Evolutionary conservation across 1,140 invertebrate genomes (phyloP), one percentile per base, ranked within the genome.

Genomic region (Diachasma alloeum): DNA sequence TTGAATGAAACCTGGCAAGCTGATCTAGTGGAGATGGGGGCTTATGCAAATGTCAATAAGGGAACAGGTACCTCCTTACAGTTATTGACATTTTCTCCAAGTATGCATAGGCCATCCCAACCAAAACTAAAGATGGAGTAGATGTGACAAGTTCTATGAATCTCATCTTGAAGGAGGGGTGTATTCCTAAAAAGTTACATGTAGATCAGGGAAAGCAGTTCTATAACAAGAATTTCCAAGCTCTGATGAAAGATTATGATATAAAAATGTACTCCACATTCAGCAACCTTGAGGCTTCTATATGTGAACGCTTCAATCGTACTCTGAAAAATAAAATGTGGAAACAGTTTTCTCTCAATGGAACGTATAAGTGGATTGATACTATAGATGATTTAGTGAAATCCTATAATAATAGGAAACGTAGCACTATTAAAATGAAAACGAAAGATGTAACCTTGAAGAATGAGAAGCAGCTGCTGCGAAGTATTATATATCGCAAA

Each of bases 11-110:
- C 72, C 2, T 75, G 73, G 39, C 67, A 78, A 67, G 77, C 77
- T 39, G 72, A 75, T 72, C 48, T 75, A 2, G 72, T 78, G 15
- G 70, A 72, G 1, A 72, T 77, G 76, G 17, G 44, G 36, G 4
- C 3, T 17, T 76, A 71, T 72, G 24, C 68, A 15, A 5, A n/a
- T 6, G 8, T 0, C 15, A 71, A 76, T 17, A 76, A 78, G 48
- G 70, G 66, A 75, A 56, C 26, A 56, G 73, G 13, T 80, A 72
- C 24, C 39, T 78, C 0, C 42, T 80, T 0, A 81, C 75, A 44
- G 56, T 79, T 0, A 81, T 79, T 24, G 75, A 77, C 46, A 66
- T 63, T 39, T 79, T 79, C 36, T 79, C 72, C 37, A 79, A 79
- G 66, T 77, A 44, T 17, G n/a, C n/a, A n/a, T n/a, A n/a, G n/a